Base-by-base conservation (phyloP, 53 echinoderm and acorn worm genomes). In the Stichopus horrens region DNA sequence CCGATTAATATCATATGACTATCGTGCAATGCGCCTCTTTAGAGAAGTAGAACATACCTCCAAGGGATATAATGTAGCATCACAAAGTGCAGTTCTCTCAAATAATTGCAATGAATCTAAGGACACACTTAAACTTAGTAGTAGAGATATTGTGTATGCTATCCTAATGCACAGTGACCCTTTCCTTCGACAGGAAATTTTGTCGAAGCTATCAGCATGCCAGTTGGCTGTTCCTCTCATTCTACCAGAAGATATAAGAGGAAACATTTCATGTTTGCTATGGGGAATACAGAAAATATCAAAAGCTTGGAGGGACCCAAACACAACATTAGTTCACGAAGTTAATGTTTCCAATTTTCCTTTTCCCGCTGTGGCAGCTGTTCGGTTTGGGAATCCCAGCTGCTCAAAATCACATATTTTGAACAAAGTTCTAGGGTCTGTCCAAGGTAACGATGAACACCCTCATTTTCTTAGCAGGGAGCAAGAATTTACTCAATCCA, bases 221-320 rank as follows among this genome's bases (percentile, higher is more conserved):
- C 89, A 89, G 73, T 37, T 89, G 21, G 89, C 75, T 37, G 58
- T 89, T 83, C 89, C 89, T 8, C 5, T 86, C 20, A 52, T 86
- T 37, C 53, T 73, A 6, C 71, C 74, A 68, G 53, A 71, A 5
- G 7, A 13, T 5, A 81, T 5, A 11, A 4, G 21, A 16, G 6
- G 4, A 0, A 52, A 67, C 4, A 37, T 57, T 14, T 23, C 51
- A 8, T 65, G 60, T 8, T 52, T 84, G 9, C 20, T 84, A 4
- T 86, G 87, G 87, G 87, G 74, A 18, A 53, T 86, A 19, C 75
- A 55, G 19, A 75, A 53, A 55, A 74, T 86, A 53, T 8, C 58
- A n/a, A 86, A 86, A 86, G 75, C 54, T 51, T 86, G 87, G 87
- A 5, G 53, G 11, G 56, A 74, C 9, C 75, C 74, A 14, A 53